These are phyloP conservation scores for Isurus oxyrinchus DNA, from an alignment of 2,113 vertebrate species.

Conservation along the genomic window DNA sequence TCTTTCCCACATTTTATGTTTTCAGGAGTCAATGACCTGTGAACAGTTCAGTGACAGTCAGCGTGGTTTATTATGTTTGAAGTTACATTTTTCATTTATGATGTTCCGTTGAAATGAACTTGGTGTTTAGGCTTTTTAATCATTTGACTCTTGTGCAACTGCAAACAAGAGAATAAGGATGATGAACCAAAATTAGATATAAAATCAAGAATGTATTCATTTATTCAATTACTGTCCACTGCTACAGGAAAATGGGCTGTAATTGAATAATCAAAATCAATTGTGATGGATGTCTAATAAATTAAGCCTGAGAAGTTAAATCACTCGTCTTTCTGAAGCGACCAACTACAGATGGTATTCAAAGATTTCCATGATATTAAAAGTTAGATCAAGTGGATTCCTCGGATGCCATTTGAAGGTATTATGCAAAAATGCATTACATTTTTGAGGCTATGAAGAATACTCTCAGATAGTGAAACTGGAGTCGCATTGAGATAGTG, in stretches of 20 bases:
- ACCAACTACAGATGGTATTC: background rate
- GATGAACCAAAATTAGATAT: background rate
- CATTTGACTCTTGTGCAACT: background rate
- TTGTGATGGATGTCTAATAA: background rate
- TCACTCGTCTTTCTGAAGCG: background rate
- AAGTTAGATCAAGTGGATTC: constrained; percentile 25
- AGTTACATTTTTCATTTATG: background rate
- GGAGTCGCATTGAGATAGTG: background rate
- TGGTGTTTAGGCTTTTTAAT: background rate
- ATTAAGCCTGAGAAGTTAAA: background rate
- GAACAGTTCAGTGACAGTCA: background rate
- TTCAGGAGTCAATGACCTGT: background rate
- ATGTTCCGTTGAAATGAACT: background rate
- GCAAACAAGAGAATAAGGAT: background rate
- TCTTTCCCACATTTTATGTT: background rate
- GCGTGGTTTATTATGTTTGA: background rate
- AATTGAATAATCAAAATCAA: background rate
- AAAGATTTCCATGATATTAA: background rate
- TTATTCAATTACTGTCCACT: background rate
- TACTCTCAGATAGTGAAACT: background rate
- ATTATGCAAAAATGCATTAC: background rate
- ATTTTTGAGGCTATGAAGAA: background rate
- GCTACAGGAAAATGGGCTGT: background rate
- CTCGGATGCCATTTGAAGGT: background rate
- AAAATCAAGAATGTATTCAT: background rate